These are phyloP conservation scores for Drymonia ruficornis DNA, from an alignment of 2,888 invertebrate species.

Conservation along the genomic window DNA sequence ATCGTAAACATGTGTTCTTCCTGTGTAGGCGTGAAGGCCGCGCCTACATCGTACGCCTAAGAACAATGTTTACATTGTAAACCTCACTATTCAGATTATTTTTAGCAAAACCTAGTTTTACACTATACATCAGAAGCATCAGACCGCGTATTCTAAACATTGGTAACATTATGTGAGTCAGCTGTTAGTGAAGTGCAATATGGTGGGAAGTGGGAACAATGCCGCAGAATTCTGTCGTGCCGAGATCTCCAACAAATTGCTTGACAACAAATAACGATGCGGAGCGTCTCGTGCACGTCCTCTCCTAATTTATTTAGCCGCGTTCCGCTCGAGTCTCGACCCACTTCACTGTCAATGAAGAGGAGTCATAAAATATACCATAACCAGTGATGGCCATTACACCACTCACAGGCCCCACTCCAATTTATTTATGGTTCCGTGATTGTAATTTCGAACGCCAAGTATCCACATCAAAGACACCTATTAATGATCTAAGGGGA, in stretches of 20 bases:
- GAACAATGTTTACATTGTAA: conserved; percentile 60
- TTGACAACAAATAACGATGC: conserved; percentile 23
- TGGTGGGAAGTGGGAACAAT: conserved; percentile 18
- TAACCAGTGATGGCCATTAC: conserved; percentile 43
- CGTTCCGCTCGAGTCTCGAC: conserved; percentile 73
- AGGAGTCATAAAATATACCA: conserved; percentile 61
- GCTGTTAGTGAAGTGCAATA: neutral
- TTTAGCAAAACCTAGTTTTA: conserved; percentile 50
- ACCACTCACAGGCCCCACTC: conserved; percentile 33
- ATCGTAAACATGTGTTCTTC: conserved; percentile 76
- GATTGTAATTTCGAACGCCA: conserved; percentile 18
- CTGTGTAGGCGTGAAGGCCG: conserved; percentile 71
- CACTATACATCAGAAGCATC: neutral
- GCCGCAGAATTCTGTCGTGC: conserved; percentile 18
- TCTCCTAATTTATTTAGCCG: conserved; percentile 67
- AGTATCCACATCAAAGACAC: conserved; percentile 5
- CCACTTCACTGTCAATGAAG: conserved; percentile 68
- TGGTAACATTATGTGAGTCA: conserved; percentile 24
- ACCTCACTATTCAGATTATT: conserved; percentile 55
- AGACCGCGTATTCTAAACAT: conserved; percentile 10
- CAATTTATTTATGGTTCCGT: conserved; percentile 27
- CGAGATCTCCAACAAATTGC: conserved; percentile 37
- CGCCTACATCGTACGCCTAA: conserved; percentile 52
- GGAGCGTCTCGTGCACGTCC: conserved; percentile 41
- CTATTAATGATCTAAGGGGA: neutral